These are phyloP conservation scores for Leucoptera coffeella DNA, from an alignment of 2,888 invertebrate genomes.

Conservation along the genomic window DNA sequence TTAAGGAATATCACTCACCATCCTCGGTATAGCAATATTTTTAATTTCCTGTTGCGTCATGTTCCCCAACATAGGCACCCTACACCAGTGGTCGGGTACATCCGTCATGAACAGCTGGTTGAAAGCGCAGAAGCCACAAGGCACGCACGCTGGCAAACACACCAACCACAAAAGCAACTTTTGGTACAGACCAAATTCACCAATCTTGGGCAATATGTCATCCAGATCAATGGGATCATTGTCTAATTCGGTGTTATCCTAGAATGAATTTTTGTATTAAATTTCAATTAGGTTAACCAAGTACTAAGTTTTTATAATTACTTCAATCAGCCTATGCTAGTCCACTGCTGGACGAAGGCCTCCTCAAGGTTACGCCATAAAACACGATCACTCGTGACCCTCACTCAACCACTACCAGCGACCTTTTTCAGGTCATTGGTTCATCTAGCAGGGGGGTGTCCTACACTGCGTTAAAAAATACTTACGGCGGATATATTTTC, in stretches of 20 bases:
- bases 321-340: no score
- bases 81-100: conserved; percentile 82
- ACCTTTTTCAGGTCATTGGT: no score
- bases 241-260: conserved; percentile 21
- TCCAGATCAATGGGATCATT: conserved; percentile 67
- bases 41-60: conserved; percentile 54
- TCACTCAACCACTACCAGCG: no score
- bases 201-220: conserved; percentile 76
- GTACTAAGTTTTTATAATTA: no score
- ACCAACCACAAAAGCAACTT: conserved; percentile 79
- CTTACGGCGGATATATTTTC: no score
- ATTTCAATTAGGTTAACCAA: no score
- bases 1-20: no score
- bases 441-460: no score
- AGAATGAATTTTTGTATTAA: background rate
- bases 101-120: conserved; percentile 91
- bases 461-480: no score
- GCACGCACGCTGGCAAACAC: conserved; percentile 82
- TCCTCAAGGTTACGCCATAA: no score
- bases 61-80: conserved; percentile 60
- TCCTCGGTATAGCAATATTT: conserved; percentile 59
- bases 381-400: no score
- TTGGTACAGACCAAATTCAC: conserved; percentile 87
- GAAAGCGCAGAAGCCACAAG: conserved; percentile 88
- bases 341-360: no score